These are phyloP conservation scores for Ormyrus rosae DNA, from an alignment of 2,888 invertebrate species.

Conservation along the genomic window DNA sequence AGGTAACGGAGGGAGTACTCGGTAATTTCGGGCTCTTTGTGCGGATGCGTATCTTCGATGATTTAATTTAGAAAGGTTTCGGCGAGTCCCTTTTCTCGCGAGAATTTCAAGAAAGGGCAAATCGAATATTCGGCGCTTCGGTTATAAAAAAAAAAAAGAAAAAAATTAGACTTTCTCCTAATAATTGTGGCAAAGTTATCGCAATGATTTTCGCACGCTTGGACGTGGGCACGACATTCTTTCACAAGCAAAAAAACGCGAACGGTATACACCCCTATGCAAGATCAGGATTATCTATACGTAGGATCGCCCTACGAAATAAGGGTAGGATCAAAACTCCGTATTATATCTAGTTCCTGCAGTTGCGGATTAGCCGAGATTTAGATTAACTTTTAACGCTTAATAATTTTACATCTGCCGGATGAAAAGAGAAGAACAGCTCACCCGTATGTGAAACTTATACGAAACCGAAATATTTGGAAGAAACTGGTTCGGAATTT, in stretches of 20 bases:
- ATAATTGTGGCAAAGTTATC: too few species aligned
- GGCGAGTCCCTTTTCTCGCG: too few species aligned
- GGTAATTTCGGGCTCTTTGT: slow-evolving; percentile 3
- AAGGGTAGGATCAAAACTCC: slow-evolving; percentile 45
- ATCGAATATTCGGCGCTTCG: too few species aligned
- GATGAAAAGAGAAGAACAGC: too few species aligned
- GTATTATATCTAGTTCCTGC: slow-evolving; percentile 40
- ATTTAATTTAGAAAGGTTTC: neutral
- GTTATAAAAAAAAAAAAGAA: too few species aligned
- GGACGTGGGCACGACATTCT: too few species aligned
- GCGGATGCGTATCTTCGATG: neutral
- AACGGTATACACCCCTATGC: neutral
- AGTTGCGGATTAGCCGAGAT: slow-evolving; percentile 47
- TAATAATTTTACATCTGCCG: slow-evolving; percentile 41
- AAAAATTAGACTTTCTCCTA: too few species aligned
- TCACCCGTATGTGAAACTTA: too few species aligned
- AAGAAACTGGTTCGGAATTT: too few species aligned
- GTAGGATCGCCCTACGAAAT: slow-evolving; percentile 39
- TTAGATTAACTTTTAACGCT: slow-evolving; percentile 54
- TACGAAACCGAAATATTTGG: too few species aligned
- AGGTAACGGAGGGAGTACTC: neutral
- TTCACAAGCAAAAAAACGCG: neutral
- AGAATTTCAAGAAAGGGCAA: too few species aligned
- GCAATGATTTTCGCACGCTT: too few species aligned
- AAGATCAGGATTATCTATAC: slow-evolving; percentile 46